These are phyloP conservation scores for Synanthedon andrenaeformis DNA, from an alignment of 2,888 invertebrate species.

Conservation along the genomic window DNA sequence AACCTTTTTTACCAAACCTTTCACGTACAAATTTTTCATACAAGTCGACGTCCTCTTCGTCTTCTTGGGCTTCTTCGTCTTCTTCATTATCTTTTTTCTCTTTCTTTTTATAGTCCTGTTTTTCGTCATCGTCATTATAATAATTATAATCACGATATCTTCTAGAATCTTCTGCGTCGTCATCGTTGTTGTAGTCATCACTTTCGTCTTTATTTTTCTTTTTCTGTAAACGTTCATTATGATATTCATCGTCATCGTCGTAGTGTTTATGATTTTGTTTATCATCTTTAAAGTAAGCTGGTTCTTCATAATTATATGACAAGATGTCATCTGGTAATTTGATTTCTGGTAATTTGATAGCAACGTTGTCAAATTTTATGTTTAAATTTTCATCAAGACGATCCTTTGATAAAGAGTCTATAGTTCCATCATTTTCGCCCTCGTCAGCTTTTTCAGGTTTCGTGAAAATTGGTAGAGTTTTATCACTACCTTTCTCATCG, in stretches of 20 bases:
- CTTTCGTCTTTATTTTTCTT: slow-evolving; percentile 9
- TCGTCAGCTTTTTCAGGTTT: slow-evolving; percentile 11
- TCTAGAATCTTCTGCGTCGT: slow-evolving; percentile 11
- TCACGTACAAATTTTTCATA: slow-evolving; percentile 62
- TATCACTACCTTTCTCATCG: slow-evolving; percentile 6
- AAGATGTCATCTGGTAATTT: slow-evolving; percentile 60
- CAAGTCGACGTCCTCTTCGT: slow-evolving; percentile 38
- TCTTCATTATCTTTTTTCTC: slow-evolving; percentile 9
- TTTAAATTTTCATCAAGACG: slow-evolving; percentile 49
- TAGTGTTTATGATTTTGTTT: slow-evolving; percentile 19
- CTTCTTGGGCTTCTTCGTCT: slow-evolving; percentile 16
- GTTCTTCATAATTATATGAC: slow-evolving; percentile 32
- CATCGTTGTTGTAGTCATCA: slow-evolving; percentile 13
- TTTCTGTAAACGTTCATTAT: slow-evolving; percentile 9
- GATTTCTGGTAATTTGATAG: slow-evolving; percentile 58
- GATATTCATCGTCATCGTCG: slow-evolving; percentile 17
- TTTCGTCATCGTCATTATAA: slow-evolving; percentile 13
- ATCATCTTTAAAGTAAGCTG: slow-evolving; percentile 21
- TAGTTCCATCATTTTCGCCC: slow-evolving; percentile 24
- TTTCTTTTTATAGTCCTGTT: slow-evolving; percentile 28
- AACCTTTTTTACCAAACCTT: slow-evolving; percentile 50
- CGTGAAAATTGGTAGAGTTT: slow-evolving; percentile 10
- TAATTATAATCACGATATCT: slow-evolving; percentile 15
- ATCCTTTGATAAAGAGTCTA: slow-evolving; percentile 25
- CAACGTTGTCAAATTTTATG: slow-evolving; percentile 48